Base-by-base conservation (phyloP, 2,888 invertebrate species). In the Monoplex corrugatus region DNA sequence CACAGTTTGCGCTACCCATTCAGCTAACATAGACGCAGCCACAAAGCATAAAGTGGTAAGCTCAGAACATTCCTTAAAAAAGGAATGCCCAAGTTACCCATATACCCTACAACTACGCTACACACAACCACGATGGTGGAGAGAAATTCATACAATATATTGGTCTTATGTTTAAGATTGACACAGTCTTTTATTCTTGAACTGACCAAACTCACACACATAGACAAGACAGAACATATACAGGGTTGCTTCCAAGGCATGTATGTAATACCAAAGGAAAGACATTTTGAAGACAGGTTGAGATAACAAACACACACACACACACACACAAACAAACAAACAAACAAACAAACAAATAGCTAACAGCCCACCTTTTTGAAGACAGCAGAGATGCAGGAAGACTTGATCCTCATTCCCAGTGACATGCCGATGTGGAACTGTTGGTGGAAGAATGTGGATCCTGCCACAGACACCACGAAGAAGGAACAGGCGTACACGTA, bases 331-430 rank as follows among this genome's bases (percentile, higher is more conserved):
- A 32, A 72, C 72, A 72, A n/a, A n/a, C n/a, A 57, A 50, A 50
- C 50, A 8, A 8, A 78, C 5, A 40, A 43, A 44, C 32, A 82
- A 57, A 80, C 80, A 57, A 82, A 87, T 44, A 44, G 13, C 1
- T 40, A 72, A 6, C 2, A 78, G 45, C 86, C 57, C 87, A 96
- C 96, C 96, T 99, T 99, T 89, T 98, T 97, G 95, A 98, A 99
- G 93, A 99, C 98, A 88, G 98, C 97, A 92, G 98, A 98, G n/a
- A 98, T 98, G 45, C 98, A 96, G 0, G 98, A 98, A 0, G 98
- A 98, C 90, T 98, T 97, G 94, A 99, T 98, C 89, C 98, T 97
- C 97, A 99, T 97, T 3, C 99, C 99, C 35, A 98, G 97, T 85
- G 98, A 97, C 96, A 98, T 96, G 92, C 96, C 95, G 89, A 98